Conservation (phyloP, 2,113 vertebrate species). For the Dolichotis patagonum region DNA sequence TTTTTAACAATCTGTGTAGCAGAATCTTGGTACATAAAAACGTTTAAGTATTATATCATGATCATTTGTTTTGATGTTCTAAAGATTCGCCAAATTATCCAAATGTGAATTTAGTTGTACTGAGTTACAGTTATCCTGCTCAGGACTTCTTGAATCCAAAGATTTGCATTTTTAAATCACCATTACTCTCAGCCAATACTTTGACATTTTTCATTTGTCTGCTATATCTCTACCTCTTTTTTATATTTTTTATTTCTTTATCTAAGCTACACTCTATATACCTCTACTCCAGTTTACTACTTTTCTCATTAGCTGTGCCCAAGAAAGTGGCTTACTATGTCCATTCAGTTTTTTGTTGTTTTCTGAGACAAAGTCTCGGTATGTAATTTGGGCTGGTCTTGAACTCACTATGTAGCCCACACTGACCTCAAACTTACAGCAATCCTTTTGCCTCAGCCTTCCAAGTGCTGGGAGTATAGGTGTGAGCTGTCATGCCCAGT, state of each 20-base stretch:
- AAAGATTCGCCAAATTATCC: slow-evolving; percentile 1
- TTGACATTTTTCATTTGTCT: neutral
- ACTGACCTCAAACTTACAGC: neutral
- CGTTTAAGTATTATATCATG: neutral
- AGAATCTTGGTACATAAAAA: neutral
- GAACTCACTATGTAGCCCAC: neutral
- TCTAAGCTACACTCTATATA: neutral
- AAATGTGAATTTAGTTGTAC: slow-evolving; percentile 2
- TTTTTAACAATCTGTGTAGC: neutral
- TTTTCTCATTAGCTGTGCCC: neutral
- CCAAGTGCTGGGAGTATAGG: neutral
- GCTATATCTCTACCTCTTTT: neutral
- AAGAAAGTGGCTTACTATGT: neutral
- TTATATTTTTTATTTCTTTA: neutral
- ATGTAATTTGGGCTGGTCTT: neutral
- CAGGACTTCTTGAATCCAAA: slow-evolving; percentile 22
- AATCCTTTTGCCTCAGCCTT: neutral
- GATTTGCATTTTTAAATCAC: neutral
- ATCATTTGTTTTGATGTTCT: slow-evolving; percentile 23
- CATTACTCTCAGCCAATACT: neutral
- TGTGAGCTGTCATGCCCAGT: neutral
- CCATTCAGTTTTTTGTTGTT: neutral
- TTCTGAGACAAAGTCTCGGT: neutral
- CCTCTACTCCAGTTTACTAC: slow-evolving; percentile 5
- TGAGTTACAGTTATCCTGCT: neutral